phyloP scores from a whole-genome alignment of 2,797 vertebrate species.

The Hephaestus fuliginosus region DNA sequence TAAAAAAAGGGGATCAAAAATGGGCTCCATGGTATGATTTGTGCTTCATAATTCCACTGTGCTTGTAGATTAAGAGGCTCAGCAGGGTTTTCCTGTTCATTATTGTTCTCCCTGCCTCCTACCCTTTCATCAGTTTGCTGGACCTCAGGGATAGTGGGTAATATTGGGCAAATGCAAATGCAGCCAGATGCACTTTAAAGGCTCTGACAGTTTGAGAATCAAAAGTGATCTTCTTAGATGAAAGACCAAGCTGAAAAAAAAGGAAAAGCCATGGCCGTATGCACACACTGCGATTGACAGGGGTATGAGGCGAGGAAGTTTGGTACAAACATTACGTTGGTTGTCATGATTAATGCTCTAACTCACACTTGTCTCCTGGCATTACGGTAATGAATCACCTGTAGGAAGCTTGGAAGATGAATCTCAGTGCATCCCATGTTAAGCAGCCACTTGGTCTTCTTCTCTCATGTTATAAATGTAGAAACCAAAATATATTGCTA shows the following conservation, averaged over 20 bases:
- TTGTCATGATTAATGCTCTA: conserved; percentile 30
- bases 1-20: conserved; percentile 19
- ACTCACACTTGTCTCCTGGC: conserved; percentile 43
- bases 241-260: conserved; percentile 31
- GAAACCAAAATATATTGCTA: conserved; percentile 70
- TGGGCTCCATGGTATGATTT: conserved; percentile 52
- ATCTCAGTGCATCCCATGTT: conserved; percentile 44
- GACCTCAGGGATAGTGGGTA: conserved; percentile 46
- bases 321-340: conserved; percentile 35
- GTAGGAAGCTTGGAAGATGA: conserved; percentile 38
- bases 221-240: conserved; percentile 47
- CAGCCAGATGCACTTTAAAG: conserved; percentile 35
- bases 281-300: conserved; percentile 16
- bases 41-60: conserved; percentile 71
- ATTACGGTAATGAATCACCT: conserved; percentile 44
- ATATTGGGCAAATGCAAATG: conserved; percentile 42
- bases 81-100: conserved; percentile 14
- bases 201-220: conserved; percentile 48
- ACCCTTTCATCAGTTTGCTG: conserved; percentile 50
- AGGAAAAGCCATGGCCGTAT: conserved; percentile 33
- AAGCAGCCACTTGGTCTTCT: conserved; percentile 18
- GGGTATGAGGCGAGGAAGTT: conserved; percentile 40
- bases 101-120: conserved; percentile 30
- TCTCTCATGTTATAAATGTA: conserved; percentile 49
- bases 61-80: conserved; percentile 43